A percentile compares a stretch with the other conserved stretches of the same genome.
phyloP scores from a whole-genome alignment of 2,797 vertebrate species.

The Peromyscus aztecus region DNA sequence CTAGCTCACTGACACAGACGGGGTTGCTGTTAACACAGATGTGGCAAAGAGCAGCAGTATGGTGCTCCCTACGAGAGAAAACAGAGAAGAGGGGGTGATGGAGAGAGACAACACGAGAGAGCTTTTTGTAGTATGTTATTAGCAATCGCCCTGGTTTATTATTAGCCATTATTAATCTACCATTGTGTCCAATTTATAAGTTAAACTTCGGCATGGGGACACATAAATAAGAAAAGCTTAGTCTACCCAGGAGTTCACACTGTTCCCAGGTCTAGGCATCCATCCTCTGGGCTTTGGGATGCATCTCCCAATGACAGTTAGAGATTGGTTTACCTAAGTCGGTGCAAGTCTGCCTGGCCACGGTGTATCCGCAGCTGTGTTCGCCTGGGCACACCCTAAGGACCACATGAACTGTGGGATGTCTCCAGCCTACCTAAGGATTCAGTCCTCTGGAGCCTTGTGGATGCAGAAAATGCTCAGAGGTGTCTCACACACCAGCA shows the following conservation, averaged over 20 bases:
- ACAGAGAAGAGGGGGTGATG: too few relatives aligned
- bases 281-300: neutral
- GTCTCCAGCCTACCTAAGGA: neutral
- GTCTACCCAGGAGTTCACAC: neutral
- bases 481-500: neutral
- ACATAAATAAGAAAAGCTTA: too few relatives aligned
- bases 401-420: fast-evolving
- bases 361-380: neutral
- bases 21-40: too few relatives aligned
- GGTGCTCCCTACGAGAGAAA: neutral
- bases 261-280: neutral
- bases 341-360: fast-evolving
- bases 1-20: neutral
- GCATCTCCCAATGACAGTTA: neutral
- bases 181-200: neutral
- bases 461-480: neutral
- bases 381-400: neutral
- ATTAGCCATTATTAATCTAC: neutral
- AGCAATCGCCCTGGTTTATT: neutral
- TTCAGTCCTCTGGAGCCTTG: neutral
- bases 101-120: neutral
- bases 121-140: too few relatives aligned
- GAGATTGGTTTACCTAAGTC: too few relatives aligned
- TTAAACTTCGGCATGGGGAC: too few relatives aligned
- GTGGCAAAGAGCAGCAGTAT: neutral